Evolutionary conservation across 2,797 vertebrate species (phyloP).

Genomic region (Mormyrus proboscirostris): DNA sequence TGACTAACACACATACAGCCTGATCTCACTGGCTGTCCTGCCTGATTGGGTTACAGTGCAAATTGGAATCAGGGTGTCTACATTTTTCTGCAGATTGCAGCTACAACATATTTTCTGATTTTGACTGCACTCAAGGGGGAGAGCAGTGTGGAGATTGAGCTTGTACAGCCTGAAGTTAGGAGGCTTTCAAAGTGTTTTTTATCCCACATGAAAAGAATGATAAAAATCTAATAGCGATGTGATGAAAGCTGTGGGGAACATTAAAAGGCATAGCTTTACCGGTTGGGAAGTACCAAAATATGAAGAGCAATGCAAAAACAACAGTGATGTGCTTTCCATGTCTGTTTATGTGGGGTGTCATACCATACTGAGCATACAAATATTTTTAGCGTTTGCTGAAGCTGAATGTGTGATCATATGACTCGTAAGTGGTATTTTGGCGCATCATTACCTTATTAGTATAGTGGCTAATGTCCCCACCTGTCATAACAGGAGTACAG

Average conservation of each 20-base stretch:
- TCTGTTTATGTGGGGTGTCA: background rate
- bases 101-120: conserved; percentile 5
- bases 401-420: background rate
- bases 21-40: background rate
- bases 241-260: conserved; percentile 8
- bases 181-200: conserved; percentile 16
- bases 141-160: background rate
- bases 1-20: background rate
- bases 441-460: background rate
- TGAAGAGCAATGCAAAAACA: background rate
- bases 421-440: background rate
- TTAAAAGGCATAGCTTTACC: background rate
- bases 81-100: conserved; percentile 1
- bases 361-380: background rate
- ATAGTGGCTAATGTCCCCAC: background rate
- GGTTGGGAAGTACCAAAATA: background rate
- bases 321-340: background rate
- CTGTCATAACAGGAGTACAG: background rate
- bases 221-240: conserved; percentile 16
- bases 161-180: background rate
- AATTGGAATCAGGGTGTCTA: conserved; percentile 5
- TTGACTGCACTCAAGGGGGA: background rate
- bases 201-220: background rate
- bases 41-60: conserved; percentile 5
- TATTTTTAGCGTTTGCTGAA: background rate